Evolutionary conservation across 2,888 invertebrate species (phyloP), one percentile per base, ranked within the genome.

Genomic region (Buathra laborator): DNA sequence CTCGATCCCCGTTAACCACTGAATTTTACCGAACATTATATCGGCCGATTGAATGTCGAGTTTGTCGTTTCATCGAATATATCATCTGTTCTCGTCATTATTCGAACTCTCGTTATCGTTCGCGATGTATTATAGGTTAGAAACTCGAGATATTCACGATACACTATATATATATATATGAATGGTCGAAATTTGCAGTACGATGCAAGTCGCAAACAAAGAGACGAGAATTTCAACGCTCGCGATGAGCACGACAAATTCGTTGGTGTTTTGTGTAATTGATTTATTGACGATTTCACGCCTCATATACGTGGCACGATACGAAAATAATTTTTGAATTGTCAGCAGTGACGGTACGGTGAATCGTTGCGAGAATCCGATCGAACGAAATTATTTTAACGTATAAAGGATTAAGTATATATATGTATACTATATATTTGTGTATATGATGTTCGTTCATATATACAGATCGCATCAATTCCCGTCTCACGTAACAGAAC

Each of bases 391-490:
- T 16, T 44, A 7, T 12, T 46, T 12, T 6, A 12, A 9, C 53
- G 29, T 14, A 29, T 62, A 37, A n/a, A 44, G 43, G 10, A 1
- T 9, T 44, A 10, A 9, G 19, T 66, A 7, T 16, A 2, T 43
- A n/a, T 16, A 43, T 43, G 7, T 44, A 12, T 1, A 0, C 1
- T 37, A 6, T 56, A 14, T 46, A 9, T 66, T 6, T 37, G 10
- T 62, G 5, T 66, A 48, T 24, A 24, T 24, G 46, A 53, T 51
- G 66, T 80, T 74, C 56, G 43, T 29, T 74, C 48, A 51, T 51
- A 59, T 76, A 77, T 77, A 51, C 67, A 77, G 81, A 84, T 67
- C 51, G 77, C 72, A 84, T 81, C 81, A 76, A 84, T 77, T 77
- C 24, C 59, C 37, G 72, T 81, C 76, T 81, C 84, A 10, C 32